These are phyloP conservation scores for Diadema setosum DNA, from an alignment of 35 echinoderm and acorn worm genomes.

Conservation along the genomic window DNA sequence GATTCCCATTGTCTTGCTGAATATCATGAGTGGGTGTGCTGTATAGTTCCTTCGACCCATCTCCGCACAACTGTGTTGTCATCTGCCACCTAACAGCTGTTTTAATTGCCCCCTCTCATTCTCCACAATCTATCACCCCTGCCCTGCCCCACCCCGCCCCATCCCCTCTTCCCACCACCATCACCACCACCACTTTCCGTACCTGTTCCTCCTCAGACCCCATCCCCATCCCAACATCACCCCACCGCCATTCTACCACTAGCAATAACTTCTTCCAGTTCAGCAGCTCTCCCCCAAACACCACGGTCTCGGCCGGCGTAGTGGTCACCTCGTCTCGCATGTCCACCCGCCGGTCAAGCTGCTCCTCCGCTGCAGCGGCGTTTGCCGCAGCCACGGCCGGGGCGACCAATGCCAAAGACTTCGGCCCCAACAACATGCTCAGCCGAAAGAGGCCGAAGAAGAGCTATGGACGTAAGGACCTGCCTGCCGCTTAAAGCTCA, in stretches of 20 bases:
- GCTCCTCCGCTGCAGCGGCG: slow-evolving; percentile 60
- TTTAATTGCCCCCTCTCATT: too few species aligned
- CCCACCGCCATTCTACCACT: neutral
- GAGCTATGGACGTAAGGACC: slow-evolving; percentile 68
- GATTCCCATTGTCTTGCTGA: too few species aligned
- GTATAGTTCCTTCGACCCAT: too few species aligned
- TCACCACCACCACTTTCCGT: neutral
- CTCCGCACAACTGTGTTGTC: too few species aligned
- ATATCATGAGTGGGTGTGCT: too few species aligned
- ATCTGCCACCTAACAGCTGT: too few species aligned
- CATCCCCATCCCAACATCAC: neutral
- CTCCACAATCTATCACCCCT: too few species aligned
- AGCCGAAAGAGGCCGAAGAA: slow-evolving; percentile 29
- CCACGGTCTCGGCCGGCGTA: slow-evolving; percentile 81
- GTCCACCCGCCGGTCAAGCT: slow-evolving; percentile 93
- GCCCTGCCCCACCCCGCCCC: neutral
- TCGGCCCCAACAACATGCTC: slow-evolving; percentile 34
- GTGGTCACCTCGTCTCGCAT: slow-evolving; percentile 94
- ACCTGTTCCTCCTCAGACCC: neutral
- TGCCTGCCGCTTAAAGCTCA: too few species aligned
- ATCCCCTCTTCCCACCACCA: neutral
- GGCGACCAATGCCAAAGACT: slow-evolving; percentile 69
- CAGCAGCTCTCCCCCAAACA: slow-evolving; percentile 65
- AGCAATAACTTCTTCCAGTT: slow-evolving; percentile 55
- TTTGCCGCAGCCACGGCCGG: slow-evolving; percentile 92